Conservation (phyloP, 1,140 invertebrate species). For the Drosophila biarmipes region DNA sequence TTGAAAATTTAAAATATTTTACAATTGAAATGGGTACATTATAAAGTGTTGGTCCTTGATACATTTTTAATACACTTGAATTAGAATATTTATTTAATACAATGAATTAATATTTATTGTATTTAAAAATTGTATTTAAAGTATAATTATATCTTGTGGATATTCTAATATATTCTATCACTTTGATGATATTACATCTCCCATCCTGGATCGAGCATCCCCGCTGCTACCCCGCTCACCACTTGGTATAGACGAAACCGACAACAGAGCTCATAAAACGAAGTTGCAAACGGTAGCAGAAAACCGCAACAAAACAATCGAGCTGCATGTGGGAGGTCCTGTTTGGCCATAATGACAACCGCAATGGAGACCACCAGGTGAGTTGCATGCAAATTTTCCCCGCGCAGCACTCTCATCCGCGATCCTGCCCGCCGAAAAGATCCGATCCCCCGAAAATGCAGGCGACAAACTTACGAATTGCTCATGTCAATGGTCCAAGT, state of each 20-base stretch:
- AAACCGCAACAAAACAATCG: slow-evolving; percentile 78
- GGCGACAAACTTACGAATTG: slow-evolving; percentile 84
- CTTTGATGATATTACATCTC: too few species aligned
- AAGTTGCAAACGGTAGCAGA: slow-evolving; percentile 77
- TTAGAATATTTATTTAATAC: too few species aligned
- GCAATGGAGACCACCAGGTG: slow-evolving; percentile 73
- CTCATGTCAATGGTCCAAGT: slow-evolving; percentile 65
- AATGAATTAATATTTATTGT: too few species aligned
- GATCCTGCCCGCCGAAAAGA: neutral
- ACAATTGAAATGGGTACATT: too few species aligned
- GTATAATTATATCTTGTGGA: too few species aligned
- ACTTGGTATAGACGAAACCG: slow-evolving; percentile 53
- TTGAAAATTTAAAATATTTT: too few species aligned
- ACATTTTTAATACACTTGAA: too few species aligned
- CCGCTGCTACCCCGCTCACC: slow-evolving; percentile 11
- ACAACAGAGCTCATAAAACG: slow-evolving; percentile 58
- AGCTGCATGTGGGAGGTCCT: slow-evolving; percentile 81
- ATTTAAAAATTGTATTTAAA: too few species aligned
- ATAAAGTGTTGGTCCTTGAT: too few species aligned
- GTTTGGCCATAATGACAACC: slow-evolving; percentile 75
- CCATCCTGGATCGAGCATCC: slow-evolving; percentile 4
- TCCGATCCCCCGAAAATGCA: slow-evolving; percentile 40
- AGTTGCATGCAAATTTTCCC: slow-evolving; percentile 70
- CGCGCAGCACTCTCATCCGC: neutral
- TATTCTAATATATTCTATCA: too few species aligned